phyloP scores from a whole-genome alignment of 2,113 vertebrate genomes.

The Poecile atricapillus region DNA sequence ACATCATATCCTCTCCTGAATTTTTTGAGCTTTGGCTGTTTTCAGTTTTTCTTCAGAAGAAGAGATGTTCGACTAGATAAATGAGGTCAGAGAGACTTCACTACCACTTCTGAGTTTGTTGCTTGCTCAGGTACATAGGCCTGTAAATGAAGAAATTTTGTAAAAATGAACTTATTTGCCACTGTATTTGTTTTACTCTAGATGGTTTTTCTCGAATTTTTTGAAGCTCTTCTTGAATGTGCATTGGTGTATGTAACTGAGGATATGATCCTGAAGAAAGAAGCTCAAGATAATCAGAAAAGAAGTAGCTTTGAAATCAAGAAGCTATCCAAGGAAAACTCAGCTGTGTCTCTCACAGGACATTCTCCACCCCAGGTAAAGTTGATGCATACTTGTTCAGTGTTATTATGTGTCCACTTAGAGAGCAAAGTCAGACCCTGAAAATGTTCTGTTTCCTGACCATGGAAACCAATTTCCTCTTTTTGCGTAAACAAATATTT shows the following conservation, averaged over 20 bases:
- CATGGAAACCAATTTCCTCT: neutral
- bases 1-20: neutral
- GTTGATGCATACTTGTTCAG: neutral
- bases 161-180: neutral
- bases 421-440: neutral
- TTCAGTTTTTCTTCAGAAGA: neutral
- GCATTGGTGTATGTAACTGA: conserved; percentile 66
- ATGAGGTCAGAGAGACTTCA: neutral
- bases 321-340: neutral
- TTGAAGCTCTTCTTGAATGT: conserved; percentile 87
- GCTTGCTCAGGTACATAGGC: neutral
- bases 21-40: neutral
- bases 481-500: neutral
- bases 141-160: neutral
- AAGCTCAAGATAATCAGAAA: neutral
- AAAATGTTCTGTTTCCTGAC: neutral
- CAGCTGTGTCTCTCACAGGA: neutral
- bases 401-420: neutral
- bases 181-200: conserved; percentile 52
- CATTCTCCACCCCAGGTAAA: neutral
- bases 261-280: neutral
- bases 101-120: neutral
- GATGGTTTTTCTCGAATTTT: conserved; percentile 93
- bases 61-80: neutral
- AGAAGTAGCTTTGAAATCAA: neutral